Evolutionary conservation across 2,888 invertebrate species (phyloP).

Genomic region (Drosophila sordidapex): DNA sequence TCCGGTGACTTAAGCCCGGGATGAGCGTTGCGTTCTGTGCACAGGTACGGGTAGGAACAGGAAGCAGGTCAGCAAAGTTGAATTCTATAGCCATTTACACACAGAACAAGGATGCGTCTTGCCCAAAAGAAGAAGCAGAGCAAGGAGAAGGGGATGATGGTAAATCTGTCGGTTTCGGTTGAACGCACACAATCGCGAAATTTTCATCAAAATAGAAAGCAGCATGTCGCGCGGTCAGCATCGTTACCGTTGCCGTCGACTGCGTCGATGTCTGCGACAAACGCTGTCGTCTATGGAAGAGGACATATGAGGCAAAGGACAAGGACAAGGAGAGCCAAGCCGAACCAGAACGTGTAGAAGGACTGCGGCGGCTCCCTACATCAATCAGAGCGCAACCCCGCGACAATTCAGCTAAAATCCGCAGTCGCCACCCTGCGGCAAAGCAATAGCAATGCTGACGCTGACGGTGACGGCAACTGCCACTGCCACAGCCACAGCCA

Average conservation of each 20-base stretch:
- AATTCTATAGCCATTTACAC: constrained; percentile 50
- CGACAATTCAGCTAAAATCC: constrained; percentile 65
- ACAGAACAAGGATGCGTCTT: constrained; percentile 31
- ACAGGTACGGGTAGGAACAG: constrained; percentile 19
- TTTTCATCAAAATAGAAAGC: constrained; percentile 77
- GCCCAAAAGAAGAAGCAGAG: not conserved
- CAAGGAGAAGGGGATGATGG: constrained; percentile 7
- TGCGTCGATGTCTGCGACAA: constrained; percentile 60
- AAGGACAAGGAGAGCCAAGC: constrained; percentile 53
- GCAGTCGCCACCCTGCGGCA: constrained; percentile 69
- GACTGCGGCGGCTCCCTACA: constrained; percentile 51
- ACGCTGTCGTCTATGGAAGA: constrained; percentile 59
- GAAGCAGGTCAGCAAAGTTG: constrained; percentile 30
- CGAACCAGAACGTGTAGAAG: constrained; percentile 36
- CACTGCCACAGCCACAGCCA: constrained; percentile 40
- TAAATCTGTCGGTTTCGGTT: constrained; percentile 63
- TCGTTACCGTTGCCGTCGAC: constrained; percentile 38
- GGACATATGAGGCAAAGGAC: constrained; percentile 49
- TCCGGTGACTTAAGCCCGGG: not conserved
- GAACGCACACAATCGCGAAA: constrained; percentile 79
- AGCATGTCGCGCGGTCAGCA: constrained; percentile 62
- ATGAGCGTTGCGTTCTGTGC: not conserved
- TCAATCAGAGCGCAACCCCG: constrained; percentile 69
- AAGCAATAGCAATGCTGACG: constrained; percentile 44
- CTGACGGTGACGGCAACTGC: constrained; percentile 25